Evolutionary conservation across 2,888 invertebrate species (phyloP), one percentile per base, ranked within the genome.

Genomic region (Ophonus ardosiacus): DNA sequence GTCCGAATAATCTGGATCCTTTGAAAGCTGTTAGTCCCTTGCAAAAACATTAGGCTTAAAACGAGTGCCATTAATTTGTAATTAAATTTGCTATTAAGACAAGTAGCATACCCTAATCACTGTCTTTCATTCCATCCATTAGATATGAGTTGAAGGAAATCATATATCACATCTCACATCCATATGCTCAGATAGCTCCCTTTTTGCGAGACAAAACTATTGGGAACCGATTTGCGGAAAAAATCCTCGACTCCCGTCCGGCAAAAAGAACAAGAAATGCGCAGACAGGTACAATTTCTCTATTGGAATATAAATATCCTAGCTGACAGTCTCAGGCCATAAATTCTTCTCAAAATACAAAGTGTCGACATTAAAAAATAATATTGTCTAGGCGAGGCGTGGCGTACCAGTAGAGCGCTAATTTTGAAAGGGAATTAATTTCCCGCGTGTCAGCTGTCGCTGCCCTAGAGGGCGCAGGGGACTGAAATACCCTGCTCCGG

Each of bases 331-430:
- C 31, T 56, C 2, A 17, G 31, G 24, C 81, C 24, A 71, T 82
- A 82, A 82, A 82, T 82, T 71, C 31, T 68, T 15, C 82, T 82
- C 18, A 56, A 74, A 71, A 71, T 82, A 51, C 71, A 82, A 74
- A 82, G 71, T 57, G 82, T 82, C 82, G 82, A 68, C 82, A 65
- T 57, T 82, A 82, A 82, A 82, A 82, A 82, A 82, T 82, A 82
- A 82, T 82, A 82, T 82, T 71, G 71, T 82, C 82, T 82, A 82
- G 82, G 81, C 81, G 51, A 43, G 81, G 31, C 51, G 51, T 76
- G 57, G 1, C 17, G 56, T 51, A n/a, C 57, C 7, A 51, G 43
- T 51, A 7, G 68, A 31, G 31, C 68, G 68, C 68, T 68, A 83
- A 83, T 83, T 83, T 83, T 76, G 61, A 76, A 83, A 61, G 76